These are phyloP conservation scores for Microcebus ravelobensis DNA, from an alignment of 2,113 vertebrate genomes.

Conservation along the genomic window DNA sequence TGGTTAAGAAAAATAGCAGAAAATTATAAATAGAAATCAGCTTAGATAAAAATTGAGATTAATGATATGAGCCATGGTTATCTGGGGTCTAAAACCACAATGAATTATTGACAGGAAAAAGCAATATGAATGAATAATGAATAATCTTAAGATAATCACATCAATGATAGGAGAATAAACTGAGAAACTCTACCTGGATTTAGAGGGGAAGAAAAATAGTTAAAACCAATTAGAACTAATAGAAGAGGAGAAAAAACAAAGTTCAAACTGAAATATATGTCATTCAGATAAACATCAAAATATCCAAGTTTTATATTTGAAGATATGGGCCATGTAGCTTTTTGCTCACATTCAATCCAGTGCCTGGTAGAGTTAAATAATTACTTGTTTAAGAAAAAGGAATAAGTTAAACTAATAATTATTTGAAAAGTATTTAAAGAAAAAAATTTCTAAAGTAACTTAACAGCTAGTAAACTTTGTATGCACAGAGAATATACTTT, in stretches of 20 bases:
- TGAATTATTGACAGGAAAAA: neutral
- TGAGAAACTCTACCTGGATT: neutral
- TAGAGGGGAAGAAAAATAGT: neutral
- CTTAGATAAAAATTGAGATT: neutral
- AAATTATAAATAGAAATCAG: neutral
- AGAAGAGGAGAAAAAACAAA: neutral
- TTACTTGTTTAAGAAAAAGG: neutral
- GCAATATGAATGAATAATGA: neutral
- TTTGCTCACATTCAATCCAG: neutral
- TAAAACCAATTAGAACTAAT: neutral
- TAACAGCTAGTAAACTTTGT: neutral
- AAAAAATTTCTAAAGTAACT: neutral
- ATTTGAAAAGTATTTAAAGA: slow-evolving; percentile 25
- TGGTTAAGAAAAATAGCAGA: neutral
- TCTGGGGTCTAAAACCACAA: neutral
- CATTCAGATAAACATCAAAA: neutral
- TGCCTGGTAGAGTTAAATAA: neutral
- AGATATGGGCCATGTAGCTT: neutral
- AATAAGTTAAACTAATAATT: neutral
- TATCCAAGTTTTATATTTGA: neutral
- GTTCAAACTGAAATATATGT: neutral
- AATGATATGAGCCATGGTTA: neutral
- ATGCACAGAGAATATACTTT: neutral
- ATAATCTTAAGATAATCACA: neutral
- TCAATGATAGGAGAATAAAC: neutral